Evolutionary conservation across 2,797 vertebrate genomes (phyloP).

Genomic region (Cynodonichthys magdalenae): DNA sequence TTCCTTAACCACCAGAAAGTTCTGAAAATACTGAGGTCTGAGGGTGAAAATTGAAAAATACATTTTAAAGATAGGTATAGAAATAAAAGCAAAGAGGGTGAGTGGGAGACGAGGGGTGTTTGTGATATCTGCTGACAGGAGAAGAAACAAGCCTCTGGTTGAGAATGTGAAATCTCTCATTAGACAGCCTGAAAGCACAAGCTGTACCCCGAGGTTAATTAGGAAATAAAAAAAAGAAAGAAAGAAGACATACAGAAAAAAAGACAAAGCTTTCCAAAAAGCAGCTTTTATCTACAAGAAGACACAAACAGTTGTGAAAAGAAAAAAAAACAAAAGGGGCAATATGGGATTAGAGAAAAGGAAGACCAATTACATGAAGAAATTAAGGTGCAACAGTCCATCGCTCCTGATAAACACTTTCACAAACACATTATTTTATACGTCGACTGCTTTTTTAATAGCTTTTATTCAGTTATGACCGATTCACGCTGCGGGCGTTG

Average conservation of each 20-base stretch:
- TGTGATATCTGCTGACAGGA: constrained; percentile 58
- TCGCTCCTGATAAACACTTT: constrained; percentile 19
- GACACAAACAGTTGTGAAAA: constrained; percentile 20
- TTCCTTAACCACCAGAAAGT: background rate
- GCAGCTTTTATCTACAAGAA: constrained; percentile 39
- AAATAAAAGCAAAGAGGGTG: constrained; percentile 2
- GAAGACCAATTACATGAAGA: constrained; percentile 15
- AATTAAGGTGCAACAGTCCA: constrained; percentile 15
- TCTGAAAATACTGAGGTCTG: constrained; percentile 28
- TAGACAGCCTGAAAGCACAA: constrained; percentile 32
- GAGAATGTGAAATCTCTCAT: constrained; percentile 55
- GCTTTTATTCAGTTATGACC: constrained; percentile 26
- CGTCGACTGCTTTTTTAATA: constrained; percentile 23
- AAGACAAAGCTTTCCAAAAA: constrained; percentile 16
- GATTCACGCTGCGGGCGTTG: constrained; percentile 11
- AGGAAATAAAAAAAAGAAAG: constrained; percentile 25
- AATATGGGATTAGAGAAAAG: background rate
- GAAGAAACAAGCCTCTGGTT: constrained; percentile 36
- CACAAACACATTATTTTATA: constrained; percentile 16
- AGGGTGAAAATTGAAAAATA: constrained; percentile 16
- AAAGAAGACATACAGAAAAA: constrained; percentile 17
- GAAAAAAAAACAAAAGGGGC: constrained; percentile 11
- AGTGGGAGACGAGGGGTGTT: constrained; percentile 33
- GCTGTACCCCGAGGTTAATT: constrained; percentile 68
- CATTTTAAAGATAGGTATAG: background rate